A percentile compares a stretch with the other conserved stretches of the same genome.
phyloP scores from a whole-genome alignment of 1,140 invertebrate genomes.

The Nasonia giraulti region DNA sequence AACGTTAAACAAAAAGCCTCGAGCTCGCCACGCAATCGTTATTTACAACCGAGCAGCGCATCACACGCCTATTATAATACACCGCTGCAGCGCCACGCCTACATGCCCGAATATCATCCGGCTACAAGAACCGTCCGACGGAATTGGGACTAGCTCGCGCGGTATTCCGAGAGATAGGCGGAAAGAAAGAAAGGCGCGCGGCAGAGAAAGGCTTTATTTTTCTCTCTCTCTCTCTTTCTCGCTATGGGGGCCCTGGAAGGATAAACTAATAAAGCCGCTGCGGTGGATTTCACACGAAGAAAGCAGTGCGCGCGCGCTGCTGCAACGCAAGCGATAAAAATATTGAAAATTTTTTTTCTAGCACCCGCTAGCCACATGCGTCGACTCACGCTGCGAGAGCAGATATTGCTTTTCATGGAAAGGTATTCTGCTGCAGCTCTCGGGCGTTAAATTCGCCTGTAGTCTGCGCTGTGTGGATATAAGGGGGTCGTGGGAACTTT shows the following conservation, averaged over 20 bases:
- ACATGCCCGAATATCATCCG: neutral
- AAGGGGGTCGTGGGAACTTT: constrained; percentile 20
- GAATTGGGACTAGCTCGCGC: constrained; percentile 6
- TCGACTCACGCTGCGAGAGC: neutral
- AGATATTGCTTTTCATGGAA: constrained; percentile 32
- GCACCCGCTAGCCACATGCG: neutral
- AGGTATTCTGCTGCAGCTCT: neutral
- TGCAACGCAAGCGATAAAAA: constrained; percentile 26
- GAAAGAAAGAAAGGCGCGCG: neutral
- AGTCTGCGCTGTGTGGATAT: neutral
- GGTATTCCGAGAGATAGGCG: neutral
- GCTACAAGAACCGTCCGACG: neutral
- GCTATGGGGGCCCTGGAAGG: neutral
- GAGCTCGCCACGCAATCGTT: neutral
- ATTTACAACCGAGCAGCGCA: neutral
- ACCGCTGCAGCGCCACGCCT: constrained; percentile 18
- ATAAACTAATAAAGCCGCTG: constrained; percentile 1
- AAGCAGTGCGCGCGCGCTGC: neutral
- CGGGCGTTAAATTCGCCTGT: constrained; percentile 30
- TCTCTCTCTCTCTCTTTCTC: neutral
- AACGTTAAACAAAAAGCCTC: neutral
- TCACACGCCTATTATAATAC: constrained; percentile 1
- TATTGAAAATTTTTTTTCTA: neutral
- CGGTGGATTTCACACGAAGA: constrained; percentile 11
- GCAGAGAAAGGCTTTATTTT: neutral